A percentile compares a stretch with the other conserved stretches of the same genome.
Conservation (phyloP, 2,113 vertebrate genomes). For the Ariopsis seemanni region DNA sequence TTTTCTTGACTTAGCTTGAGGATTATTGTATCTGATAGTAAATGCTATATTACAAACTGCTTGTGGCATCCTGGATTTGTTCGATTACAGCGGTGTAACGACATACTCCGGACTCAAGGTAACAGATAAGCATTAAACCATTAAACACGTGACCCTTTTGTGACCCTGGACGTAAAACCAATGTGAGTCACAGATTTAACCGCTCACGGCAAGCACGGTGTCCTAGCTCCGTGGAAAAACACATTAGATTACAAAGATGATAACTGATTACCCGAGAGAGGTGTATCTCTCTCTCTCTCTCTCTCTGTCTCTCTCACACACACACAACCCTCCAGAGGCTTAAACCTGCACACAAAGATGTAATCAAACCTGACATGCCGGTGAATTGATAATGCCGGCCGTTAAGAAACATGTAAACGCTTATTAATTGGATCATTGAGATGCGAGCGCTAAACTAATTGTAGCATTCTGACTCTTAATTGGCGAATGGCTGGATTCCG, state of each 20-base stretch:
- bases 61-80: conserved; percentile 33
- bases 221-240: conserved; percentile 5
- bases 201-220: neutral
- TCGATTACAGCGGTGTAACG: conserved; percentile 34
- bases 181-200: neutral
- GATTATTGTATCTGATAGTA: conserved; percentile 38
- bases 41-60: conserved; percentile 18
- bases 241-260: conserved; percentile 39
- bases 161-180: neutral
- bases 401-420: conserved; percentile 60
- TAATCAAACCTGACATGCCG: conserved; percentile 42
- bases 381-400: conserved; percentile 51
- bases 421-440: conserved; percentile 66
- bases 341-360: conserved; percentile 1
- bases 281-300: neutral
- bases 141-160: conserved; percentile 31
- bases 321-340: neutral
- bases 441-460: conserved; percentile 61
- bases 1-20: conserved; percentile 28
- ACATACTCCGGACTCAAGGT: conserved; percentile 45
- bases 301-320: neutral
- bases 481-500: conserved; percentile 63
- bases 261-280: conserved; percentile 33
- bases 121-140: conserved; percentile 50
- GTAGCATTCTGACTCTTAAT: conserved; percentile 68